Evolutionary conservation across 2,888 invertebrate species (phyloP), one percentile per base, ranked within the genome.

Genomic region (Acleris holmiana): DNA sequence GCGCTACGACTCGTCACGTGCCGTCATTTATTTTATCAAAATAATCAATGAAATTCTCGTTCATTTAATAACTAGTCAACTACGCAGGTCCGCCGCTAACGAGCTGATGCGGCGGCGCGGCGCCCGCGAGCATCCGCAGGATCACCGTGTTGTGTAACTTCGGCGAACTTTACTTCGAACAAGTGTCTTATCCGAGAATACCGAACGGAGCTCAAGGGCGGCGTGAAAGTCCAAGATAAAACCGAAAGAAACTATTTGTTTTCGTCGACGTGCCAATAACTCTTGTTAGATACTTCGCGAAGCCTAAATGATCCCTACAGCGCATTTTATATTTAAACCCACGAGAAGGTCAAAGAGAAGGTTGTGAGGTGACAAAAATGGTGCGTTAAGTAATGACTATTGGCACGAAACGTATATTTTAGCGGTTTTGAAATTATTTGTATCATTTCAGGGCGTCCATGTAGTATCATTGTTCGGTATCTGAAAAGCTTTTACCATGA

Each of bases 351-450:
- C 71, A 67, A 74, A 72, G 73, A 75, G 75, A 68, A 78, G 74
- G 76, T 80, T 74, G 76, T 71, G 68, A 75, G 76, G 77, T 83
- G 80, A 84, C 84, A 84, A 85, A 84, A 85, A 76, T 80, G 81
- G 75, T 76, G 79, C 67, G 70, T 72, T 86, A 84, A 85, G 4
- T 17, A 15, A 13, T 78, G 82, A 78, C 73, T 69, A 67, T 68
- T 72, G 77, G 74, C 85, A 85, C 83, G 85, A 71, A 81, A 84
- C 73, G 72, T 70, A 70, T 70, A 73, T 35, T 35, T 13, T 35
- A 29, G 29, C 29, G 8, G 29, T 29, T 29, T 29, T 29, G n/a
- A 35, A 35, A 13, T 35, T 35, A 13, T 35, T 35, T 35, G 35
- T 35, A 35, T 35, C 35, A 13, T 35, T 35, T 35, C 35, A 35